phyloP scores from a whole-genome alignment of 2,113 vertebrate genomes.

The Pelecanoides urinatrix region DNA sequence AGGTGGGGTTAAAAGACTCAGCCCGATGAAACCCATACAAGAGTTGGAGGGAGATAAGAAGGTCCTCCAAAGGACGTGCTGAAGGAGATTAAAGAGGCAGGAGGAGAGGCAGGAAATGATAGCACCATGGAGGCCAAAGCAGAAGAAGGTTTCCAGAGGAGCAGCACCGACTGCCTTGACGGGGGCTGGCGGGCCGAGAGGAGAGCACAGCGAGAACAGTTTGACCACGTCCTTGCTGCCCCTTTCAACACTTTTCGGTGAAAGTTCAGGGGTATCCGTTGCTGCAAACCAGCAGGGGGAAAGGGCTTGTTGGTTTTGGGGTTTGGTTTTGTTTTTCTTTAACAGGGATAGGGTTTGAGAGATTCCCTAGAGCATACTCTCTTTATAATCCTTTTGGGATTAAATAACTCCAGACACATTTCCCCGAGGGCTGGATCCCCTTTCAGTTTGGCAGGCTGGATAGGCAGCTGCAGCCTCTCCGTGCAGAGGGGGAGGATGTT shows the following conservation, averaged over 20 bases:
- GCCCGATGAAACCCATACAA: background rate
- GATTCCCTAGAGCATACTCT: slow-evolving; percentile 31
- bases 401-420: slow-evolving; percentile 65
- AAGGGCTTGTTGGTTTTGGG: background rate
- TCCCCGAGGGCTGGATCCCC: slow-evolving; percentile 48
- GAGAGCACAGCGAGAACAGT: background rate
- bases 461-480: slow-evolving; percentile 56
- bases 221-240: background rate
- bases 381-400: slow-evolving; percentile 61
- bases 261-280: slow-evolving; percentile 21
- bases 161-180: background rate
- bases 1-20: slow-evolving; percentile 24
- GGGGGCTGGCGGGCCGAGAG: background rate
- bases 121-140: slow-evolving; percentile 16
- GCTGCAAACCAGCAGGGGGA: background rate
- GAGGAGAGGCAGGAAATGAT: slow-evolving; percentile 40
- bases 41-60: slow-evolving; percentile 57
- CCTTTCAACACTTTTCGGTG: background rate
- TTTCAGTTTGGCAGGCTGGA: slow-evolving; percentile 62
- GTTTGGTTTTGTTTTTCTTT: slow-evolving; percentile 28
- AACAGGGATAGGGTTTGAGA: background rate
- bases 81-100: slow-evolving; percentile 52
- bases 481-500: background rate
- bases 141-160: slow-evolving; percentile 2
- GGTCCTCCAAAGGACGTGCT: background rate